phyloP scores from a whole-genome alignment of 1,140 invertebrate species.

The Ooceraea biroi region DNA sequence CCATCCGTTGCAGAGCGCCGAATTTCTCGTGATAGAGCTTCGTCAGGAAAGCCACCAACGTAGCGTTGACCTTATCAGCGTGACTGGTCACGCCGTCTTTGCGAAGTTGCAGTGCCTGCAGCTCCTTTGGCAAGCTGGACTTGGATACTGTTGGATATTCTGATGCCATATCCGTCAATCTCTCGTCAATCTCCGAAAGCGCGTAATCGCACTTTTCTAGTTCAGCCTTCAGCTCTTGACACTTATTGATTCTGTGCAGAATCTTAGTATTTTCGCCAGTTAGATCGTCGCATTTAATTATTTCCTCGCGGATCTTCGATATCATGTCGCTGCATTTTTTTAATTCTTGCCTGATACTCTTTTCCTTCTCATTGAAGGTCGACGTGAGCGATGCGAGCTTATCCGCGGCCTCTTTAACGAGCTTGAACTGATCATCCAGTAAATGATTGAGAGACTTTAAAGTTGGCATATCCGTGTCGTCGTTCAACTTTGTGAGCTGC shows the following conservation, averaged over 20 bases:
- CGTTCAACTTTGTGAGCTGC: conserved; percentile 93
- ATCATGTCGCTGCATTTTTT: conserved; percentile 90
- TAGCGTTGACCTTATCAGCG: conserved; percentile 93
- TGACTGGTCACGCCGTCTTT: conserved; percentile 91
- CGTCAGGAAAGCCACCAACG: conserved; percentile 92
- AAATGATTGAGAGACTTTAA: conserved; percentile 90
- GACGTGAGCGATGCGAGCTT: conserved; percentile 91
- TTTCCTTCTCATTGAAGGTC: conserved; percentile 91
- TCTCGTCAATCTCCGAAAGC: conserved; percentile 88
- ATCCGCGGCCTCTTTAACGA: conserved; percentile 91
- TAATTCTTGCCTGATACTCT: conserved; percentile 89
- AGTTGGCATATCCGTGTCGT: conserved; percentile 90
- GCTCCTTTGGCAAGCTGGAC: conserved; percentile 92
- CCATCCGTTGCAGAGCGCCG: conserved; percentile 91
- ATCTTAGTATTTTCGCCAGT: conserved; percentile 95
- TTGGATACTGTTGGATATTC: conserved; percentile 93
- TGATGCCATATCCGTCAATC: conserved; percentile 87
- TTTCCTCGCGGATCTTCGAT: conserved; percentile 92
- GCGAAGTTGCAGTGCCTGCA: conserved; percentile 92
- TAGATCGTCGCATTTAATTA: conserved; percentile 96
- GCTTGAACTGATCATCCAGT: conserved; percentile 92
- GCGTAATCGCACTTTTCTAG: conserved; percentile 87
- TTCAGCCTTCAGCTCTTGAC: conserved; percentile 90
- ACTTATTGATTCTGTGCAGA: conserved; percentile 91
- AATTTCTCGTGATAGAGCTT: conserved; percentile 96